phyloP scores from a whole-genome alignment of 2,113 vertebrate species.

The Oreochromis niloticus region DNA sequence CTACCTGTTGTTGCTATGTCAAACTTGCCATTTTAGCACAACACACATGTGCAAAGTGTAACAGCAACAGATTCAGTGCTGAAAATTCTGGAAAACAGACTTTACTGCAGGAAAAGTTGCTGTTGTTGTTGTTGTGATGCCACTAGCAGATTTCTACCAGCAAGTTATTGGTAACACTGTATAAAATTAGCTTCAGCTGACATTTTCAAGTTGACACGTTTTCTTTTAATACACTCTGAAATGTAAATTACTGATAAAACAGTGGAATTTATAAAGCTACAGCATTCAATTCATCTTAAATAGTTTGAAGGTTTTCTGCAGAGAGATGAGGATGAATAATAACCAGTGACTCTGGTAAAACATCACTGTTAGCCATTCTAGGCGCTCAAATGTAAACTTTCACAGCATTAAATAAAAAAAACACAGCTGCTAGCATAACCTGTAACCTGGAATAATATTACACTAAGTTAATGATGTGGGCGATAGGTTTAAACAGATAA shows the following conservation, averaged over 20 bases:
- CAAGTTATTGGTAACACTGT: neutral
- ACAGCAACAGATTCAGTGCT: neutral
- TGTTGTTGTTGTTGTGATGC: neutral
- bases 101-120: neutral
- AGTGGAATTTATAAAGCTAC: neutral
- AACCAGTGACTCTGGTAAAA: neutral
- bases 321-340: neutral
- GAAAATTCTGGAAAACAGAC: neutral
- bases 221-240: neutral
- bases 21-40: neutral
- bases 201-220: neutral
- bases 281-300: neutral
- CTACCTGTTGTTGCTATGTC: neutral
- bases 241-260: neutral
- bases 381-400: neutral
- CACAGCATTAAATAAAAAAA: neutral
- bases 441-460: neutral
- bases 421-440: neutral
- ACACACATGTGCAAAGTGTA: neutral
- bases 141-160: neutral
- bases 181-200: neutral
- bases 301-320: neutral
- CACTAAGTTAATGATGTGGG: accelerated
- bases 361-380: neutral
- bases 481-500: neutral